Percentiles rank a stretch among this genome's conserved stretches.
These are phyloP conservation scores for Macroramphosus scolopax DNA, from an alignment of 2,797 vertebrate species.

Conservation along the genomic window DNA sequence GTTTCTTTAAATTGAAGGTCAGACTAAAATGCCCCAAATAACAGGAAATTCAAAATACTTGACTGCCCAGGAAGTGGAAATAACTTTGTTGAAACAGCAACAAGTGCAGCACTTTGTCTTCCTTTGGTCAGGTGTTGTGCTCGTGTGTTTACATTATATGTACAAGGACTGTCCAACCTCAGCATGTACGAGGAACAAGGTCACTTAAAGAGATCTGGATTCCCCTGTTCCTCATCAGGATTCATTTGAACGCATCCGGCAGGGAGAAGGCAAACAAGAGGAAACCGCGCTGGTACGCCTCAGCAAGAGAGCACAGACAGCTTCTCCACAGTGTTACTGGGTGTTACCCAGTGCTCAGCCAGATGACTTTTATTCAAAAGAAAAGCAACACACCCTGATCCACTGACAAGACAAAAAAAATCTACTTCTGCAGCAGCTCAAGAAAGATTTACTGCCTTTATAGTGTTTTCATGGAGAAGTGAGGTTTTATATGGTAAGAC, in stretches of 20 bases:
- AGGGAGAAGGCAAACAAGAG: not conserved
- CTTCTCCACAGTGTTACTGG: slow-evolving; percentile 20
- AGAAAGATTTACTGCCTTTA: slow-evolving; percentile 25
- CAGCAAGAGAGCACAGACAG: slow-evolving; percentile 4
- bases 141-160: slow-evolving; percentile 29
- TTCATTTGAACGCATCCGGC: slow-evolving; percentile 16
- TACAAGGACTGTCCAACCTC: slow-evolving; percentile 5
- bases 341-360: slow-evolving; percentile 18
- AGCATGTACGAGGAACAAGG: not conserved
- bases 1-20: no score
- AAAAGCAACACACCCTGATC: slow-evolving; percentile 16
- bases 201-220: slow-evolving; percentile 4
- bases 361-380: slow-evolving; percentile 20
- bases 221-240: slow-evolving; percentile 51
- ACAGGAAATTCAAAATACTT: no score
- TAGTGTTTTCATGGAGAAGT: slow-evolving; percentile 1
- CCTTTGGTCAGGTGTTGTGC: slow-evolving; percentile 7
- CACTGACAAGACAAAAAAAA: slow-evolving; percentile 6
- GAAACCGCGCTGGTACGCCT: slow-evolving; percentile 7
- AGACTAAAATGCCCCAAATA: no score
- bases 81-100: no score
- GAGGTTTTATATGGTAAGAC: slow-evolving; percentile 18
- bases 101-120: slow-evolving; percentile 31
- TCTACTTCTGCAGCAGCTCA: slow-evolving; percentile 14
- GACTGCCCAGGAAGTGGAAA: no score